Conservation (phyloP, 1,140 invertebrate genomes). For the Capitella teleta region DNA sequence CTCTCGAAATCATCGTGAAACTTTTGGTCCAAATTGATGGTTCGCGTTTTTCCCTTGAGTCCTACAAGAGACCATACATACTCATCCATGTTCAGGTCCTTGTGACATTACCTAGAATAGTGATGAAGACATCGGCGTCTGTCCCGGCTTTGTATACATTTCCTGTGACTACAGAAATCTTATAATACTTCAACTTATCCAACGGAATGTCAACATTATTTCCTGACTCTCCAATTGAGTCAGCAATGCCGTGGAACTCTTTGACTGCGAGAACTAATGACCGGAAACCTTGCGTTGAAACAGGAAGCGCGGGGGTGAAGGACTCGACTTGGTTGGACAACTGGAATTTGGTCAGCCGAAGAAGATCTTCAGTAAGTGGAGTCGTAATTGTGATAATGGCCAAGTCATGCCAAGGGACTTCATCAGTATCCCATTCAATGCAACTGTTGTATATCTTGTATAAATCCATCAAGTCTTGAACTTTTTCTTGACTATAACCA, state of each 20-base stretch:
- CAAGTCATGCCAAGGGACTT: conserved; percentile 2
- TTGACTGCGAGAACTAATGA: background rate
- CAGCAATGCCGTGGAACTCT: conserved; percentile 2
- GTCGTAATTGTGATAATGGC: background rate
- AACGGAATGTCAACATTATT: background rate
- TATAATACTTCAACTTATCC: background rate
- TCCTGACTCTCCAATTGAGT: too few species aligned
- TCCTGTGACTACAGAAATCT: background rate
- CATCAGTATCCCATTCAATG: too few species aligned
- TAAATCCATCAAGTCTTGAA: too few species aligned
- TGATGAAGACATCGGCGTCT: conserved; percentile 6
- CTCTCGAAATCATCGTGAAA: conserved; percentile 8
- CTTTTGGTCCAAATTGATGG: background rate
- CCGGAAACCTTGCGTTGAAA: background rate
- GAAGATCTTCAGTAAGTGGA: background rate
- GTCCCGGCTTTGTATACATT: background rate
- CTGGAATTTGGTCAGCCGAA: background rate
- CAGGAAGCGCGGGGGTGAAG: background rate
- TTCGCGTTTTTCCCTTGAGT: background rate
- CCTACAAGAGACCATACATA: background rate
- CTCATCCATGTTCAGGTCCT: background rate
- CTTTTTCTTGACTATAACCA: too few species aligned
- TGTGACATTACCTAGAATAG: background rate
- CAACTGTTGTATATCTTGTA: too few species aligned
- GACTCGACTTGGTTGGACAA: background rate